These are phyloP conservation scores for Anabas testudineus DNA, from an alignment of 2,797 vertebrate species.

Conservation along the genomic window DNA sequence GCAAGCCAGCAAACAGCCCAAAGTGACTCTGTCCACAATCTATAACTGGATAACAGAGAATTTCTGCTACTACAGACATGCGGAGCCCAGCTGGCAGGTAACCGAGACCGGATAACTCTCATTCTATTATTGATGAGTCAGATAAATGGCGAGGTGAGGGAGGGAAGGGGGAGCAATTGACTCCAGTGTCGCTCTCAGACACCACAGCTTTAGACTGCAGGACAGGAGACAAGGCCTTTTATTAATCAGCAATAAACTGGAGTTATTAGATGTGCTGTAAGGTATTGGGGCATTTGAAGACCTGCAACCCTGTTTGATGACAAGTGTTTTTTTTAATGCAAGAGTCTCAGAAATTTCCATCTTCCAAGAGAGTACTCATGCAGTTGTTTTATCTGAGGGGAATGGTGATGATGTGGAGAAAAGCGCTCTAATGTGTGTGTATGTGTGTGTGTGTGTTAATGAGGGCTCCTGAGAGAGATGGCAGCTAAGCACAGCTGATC, in stretches of 20 bases:
- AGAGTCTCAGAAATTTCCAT: slow-evolving; percentile 55
- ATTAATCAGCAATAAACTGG: not conserved
- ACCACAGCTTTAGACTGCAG: slow-evolving; percentile 10
- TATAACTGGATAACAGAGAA: slow-evolving; percentile 92
- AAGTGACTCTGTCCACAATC: slow-evolving; percentile 90
- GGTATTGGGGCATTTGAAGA: slow-evolving; percentile 13
- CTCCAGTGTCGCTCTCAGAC: slow-evolving; percentile 62
- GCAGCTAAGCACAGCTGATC: slow-evolving; percentile 84
- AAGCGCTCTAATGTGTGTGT: slow-evolving; percentile 49
- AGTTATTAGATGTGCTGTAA: not conserved
- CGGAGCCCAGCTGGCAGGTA: slow-evolving; percentile 93
- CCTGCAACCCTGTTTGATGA: slow-evolving; percentile 33
- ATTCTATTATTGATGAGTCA: slow-evolving; percentile 79
- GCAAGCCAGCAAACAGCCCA: slow-evolving; percentile 89
- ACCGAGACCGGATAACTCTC: slow-evolving; percentile 48
- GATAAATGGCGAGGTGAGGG: slow-evolving; percentile 63
- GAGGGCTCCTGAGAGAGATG: slow-evolving; percentile 84
- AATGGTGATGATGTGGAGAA: slow-evolving; percentile 56
- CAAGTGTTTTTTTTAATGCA: slow-evolving; percentile 47
- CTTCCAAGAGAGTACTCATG: slow-evolving; percentile 48
- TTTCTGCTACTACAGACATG: slow-evolving; percentile 91
- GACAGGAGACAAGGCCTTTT: slow-evolving; percentile 6
- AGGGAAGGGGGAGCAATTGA: slow-evolving; percentile 56
- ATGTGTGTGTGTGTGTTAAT: slow-evolving; percentile 75
- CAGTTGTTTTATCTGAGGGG: slow-evolving; percentile 65